phyloP scores from a whole-genome alignment of 1,140 invertebrate genomes.

The Brachionus koreanus region DNA sequence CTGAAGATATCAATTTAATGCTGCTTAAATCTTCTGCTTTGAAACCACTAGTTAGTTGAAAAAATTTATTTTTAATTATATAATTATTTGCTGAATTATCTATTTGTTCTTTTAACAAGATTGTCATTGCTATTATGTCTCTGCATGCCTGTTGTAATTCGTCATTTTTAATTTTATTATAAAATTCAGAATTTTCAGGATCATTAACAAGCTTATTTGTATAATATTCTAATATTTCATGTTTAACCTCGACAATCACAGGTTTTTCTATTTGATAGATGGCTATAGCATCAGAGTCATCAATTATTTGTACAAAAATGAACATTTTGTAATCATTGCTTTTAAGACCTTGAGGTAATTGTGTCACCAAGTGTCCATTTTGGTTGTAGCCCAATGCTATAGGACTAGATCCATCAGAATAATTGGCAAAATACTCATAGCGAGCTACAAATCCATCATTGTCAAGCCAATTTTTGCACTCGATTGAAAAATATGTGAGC shows the following conservation, averaged over 20 bases:
- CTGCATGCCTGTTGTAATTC: neutral
- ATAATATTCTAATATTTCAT: neutral
- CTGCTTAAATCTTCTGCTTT: neutral
- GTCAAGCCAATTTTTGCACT: constrained; percentile 12
- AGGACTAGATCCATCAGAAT: neutral
- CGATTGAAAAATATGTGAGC: neutral
- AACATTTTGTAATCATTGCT: neutral
- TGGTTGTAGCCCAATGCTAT: constrained; percentile 1
- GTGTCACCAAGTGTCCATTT: neutral
- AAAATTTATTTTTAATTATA: neutral
- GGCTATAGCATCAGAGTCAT: constrained; percentile 16
- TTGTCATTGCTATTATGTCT: neutral
- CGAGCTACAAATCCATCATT: neutral
- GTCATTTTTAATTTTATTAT: neutral
- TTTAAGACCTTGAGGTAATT: constrained; percentile 6
- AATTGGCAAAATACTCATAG: constrained; percentile 17
- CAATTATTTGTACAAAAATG: constrained; percentile 27
- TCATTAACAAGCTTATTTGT: neutral
- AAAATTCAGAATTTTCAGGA: neutral
- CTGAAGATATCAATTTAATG: constrained; percentile 2
- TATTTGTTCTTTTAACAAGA: neutral
- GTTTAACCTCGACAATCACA: neutral
- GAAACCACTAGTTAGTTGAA: neutral
- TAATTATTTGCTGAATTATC: neutral
- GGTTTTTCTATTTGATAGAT: neutral